These are phyloP conservation scores for Cephus sareptanus DNA, from an alignment of 2,888 invertebrate genomes.

Conservation along the genomic window DNA sequence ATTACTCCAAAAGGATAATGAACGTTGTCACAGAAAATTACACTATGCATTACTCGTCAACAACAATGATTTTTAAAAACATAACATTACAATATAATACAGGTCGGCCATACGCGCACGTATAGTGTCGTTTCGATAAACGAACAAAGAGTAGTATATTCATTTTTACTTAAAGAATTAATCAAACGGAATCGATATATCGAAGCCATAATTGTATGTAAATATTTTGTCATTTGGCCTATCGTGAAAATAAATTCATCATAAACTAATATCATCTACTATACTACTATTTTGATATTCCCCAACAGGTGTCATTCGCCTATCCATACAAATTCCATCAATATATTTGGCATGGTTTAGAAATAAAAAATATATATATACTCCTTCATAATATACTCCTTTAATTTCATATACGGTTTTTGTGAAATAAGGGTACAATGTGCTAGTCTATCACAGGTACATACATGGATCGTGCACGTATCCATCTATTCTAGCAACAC, in stretches of 20 bases:
- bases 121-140: background rate
- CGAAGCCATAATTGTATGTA: background rate
- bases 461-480: constrained; percentile 46
- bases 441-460: constrained; percentile 56
- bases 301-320: background rate
- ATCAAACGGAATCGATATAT: background rate
- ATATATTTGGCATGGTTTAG: background rate
- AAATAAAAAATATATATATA: background rate
- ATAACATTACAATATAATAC: background rate
- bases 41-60: background rate
- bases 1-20: background rate
- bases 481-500: constrained; percentile 22
- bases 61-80: background rate
- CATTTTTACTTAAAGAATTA: background rate
- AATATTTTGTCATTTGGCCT: background rate
- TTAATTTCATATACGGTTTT: constrained; percentile 7
- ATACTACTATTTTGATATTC: background rate
- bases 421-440: constrained; percentile 41
- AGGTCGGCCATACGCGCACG: background rate
- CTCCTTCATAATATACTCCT: background rate
- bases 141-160: background rate
- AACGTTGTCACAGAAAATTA: background rate
- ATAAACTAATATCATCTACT: background rate
- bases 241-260: background rate
- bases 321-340: background rate